phyloP scores from a whole-genome alignment of 2,888 invertebrate genomes.

The Limnephilus auricula region DNA sequence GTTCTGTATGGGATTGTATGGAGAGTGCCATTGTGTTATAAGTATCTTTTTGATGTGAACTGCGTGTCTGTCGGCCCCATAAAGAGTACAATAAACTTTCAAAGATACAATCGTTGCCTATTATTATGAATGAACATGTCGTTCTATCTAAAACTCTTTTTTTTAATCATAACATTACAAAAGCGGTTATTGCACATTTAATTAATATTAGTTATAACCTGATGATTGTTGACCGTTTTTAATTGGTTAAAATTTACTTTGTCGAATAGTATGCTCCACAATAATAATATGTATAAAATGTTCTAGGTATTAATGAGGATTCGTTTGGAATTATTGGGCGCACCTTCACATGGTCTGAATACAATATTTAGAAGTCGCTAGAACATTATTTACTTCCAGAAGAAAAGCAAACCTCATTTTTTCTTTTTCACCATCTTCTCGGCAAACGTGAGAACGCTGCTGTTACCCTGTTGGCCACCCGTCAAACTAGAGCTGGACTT shows the following conservation, averaged over 20 bases:
- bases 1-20: no score
- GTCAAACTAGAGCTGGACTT: slow-evolving; percentile 11
- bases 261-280: not conserved
- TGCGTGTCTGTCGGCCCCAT: no score
- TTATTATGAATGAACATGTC: not conserved
- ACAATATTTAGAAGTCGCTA: slow-evolving; percentile 39
- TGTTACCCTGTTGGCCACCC: slow-evolving; percentile 38
- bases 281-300: not conserved
- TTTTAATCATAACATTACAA: not conserved
- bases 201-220: not conserved
- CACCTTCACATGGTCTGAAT: slow-evolving; percentile 15
- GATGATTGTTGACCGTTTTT: not conserved
- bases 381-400: slow-evolving; percentile 64
- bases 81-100: not conserved
- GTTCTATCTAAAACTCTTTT: not conserved
- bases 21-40: no score
- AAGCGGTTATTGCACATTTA: not conserved
- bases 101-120: not conserved
- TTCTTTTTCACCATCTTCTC: slow-evolving; percentile 66
- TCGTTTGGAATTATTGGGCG: not conserved
- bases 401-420: slow-evolving; percentile 67
- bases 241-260: not conserved
- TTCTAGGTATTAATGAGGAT: not conserved
- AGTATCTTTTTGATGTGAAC: no score
- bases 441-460: slow-evolving; percentile 52